Evolutionary conservation across 2,113 vertebrate species (phyloP).

Genomic region (Brienomyrus longianalis): DNA sequence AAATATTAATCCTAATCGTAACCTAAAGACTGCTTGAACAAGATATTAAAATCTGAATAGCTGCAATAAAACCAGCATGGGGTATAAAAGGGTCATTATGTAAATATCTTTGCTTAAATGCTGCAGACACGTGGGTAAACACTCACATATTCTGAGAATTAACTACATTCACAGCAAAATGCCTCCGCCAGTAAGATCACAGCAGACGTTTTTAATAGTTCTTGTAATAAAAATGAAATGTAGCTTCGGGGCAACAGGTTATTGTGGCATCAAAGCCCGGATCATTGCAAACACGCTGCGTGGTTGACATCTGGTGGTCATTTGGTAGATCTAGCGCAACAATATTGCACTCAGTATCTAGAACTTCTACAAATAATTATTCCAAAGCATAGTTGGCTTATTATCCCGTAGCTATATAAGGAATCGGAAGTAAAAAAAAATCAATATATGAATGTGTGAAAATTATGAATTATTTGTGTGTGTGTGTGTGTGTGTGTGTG

Average conservation of each 20-base stretch:
- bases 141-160: background rate
- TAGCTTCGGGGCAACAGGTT: constrained; percentile 12
- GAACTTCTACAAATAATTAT: background rate
- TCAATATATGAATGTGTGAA: no score
- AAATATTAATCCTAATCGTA: background rate
- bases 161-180: background rate
- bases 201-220: background rate
- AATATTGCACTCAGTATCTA: background rate
- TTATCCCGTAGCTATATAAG: background rate
- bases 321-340: background rate
- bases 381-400: background rate
- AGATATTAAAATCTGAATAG: background rate
- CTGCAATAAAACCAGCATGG: background rate
- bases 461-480: no score
- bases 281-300: background rate
- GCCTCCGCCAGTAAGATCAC: background rate
- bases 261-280: background rate
- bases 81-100: background rate
- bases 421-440: background rate
- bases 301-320: constrained; percentile 21
- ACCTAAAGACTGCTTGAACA: background rate
- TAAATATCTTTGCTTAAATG: background rate
- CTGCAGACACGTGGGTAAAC: background rate
- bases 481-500: no score
- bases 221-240: background rate